Percentiles rank a stretch among this genome's conserved stretches.
Conservation (phyloP, 2,797 vertebrate species). For the Sebastes minor region DNA sequence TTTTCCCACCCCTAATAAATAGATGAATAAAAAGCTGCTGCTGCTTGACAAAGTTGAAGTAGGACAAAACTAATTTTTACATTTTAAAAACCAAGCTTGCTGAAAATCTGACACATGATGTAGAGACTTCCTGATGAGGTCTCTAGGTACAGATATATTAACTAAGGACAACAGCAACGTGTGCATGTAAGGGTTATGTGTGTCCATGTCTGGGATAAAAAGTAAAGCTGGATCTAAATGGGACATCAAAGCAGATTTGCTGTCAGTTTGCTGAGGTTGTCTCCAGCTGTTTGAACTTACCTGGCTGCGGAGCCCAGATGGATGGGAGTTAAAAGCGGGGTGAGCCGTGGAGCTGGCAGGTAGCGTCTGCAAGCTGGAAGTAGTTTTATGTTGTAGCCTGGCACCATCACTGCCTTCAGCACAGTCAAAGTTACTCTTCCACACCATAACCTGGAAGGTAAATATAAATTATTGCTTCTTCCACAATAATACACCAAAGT, state of each 20-base stretch:
- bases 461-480: neutral
- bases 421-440: constrained; percentile 92
- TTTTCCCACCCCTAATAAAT: neutral
- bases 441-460: constrained; percentile 91
- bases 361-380: constrained; percentile 35
- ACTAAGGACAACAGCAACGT: neutral
- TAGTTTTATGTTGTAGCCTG: constrained; percentile 64
- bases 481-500: neutral
- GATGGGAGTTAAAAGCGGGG: neutral
- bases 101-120: neutral
- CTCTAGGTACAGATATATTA: neutral
- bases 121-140: neutral
- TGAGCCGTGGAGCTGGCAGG: constrained; percentile 15
- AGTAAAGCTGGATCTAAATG: neutral
- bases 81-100: neutral
- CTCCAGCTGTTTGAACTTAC: constrained; percentile 42
- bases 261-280: neutral
- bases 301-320: constrained; percentile 43
- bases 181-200: neutral
- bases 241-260: neutral
- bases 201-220: neutral
- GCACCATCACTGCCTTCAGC: constrained; percentile 73
- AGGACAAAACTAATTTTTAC: neutral
- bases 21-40: neutral
- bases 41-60: neutral